These are phyloP conservation scores for Turritopsis dohrnii DNA, from an alignment of 30 jellyfish, hydroid and myxozoan species.

Conservation along the genomic window DNA sequence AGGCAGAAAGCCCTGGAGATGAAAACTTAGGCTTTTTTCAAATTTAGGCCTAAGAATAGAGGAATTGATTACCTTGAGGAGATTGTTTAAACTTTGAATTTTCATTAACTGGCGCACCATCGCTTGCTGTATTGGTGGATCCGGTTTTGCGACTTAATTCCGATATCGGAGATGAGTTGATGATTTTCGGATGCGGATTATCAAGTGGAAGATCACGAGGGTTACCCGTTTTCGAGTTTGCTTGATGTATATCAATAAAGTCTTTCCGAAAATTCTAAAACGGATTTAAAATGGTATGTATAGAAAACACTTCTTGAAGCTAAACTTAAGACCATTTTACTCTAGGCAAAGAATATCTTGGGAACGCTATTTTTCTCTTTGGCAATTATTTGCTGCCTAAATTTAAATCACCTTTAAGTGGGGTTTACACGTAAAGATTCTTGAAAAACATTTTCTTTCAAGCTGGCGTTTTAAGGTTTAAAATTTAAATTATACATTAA, in stretches of 20 bases:
- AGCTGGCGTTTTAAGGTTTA: no score
- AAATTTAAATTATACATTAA: no score
- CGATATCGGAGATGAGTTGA: conserved; percentile 27
- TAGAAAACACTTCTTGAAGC: not conserved
- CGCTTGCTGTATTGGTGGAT: not conserved
- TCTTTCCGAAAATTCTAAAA: conserved; percentile 8
- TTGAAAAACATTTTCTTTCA: no score
- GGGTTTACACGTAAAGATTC: no score
- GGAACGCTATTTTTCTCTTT: no score
- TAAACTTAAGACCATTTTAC: no score
- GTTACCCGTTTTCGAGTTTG: not conserved
- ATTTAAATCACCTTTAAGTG: no score
- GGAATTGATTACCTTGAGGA: not conserved
- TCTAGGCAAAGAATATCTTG: no score
- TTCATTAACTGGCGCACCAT: not conserved
- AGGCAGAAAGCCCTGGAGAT: no score
- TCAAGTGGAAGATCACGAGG: conserved; percentile 26
- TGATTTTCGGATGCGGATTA: conserved; percentile 35
- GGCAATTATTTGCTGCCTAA: no score
- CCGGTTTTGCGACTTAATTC: conserved; percentile 22
- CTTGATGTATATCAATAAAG: not conserved
- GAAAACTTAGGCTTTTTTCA: no score
- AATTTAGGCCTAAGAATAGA: no score
- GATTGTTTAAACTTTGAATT: not conserved
- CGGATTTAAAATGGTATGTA: not conserved